These are phyloP conservation scores for Cynocephalus volans DNA, from an alignment of 2,113 vertebrate genomes.

Conservation along the genomic window DNA sequence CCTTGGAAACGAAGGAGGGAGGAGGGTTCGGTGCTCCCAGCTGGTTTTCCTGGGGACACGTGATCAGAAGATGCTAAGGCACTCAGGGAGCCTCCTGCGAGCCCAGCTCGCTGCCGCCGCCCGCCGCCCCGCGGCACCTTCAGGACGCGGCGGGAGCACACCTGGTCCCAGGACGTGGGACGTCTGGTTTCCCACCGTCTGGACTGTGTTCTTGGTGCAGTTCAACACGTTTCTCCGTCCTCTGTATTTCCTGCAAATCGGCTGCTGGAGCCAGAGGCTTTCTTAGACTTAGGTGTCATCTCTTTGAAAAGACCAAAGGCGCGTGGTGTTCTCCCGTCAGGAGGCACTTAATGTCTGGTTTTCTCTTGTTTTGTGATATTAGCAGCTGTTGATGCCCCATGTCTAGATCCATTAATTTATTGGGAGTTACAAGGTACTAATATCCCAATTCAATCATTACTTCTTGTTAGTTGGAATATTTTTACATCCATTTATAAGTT, in stretches of 20 bases:
- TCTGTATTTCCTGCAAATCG: background rate
- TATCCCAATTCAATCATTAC: background rate
- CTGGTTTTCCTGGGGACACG: constrained; percentile 88
- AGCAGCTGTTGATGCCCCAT: background rate
- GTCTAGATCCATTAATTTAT: background rate
- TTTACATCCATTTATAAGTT: background rate
- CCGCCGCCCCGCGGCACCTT: constrained; percentile 85
- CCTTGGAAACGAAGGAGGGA: constrained; percentile 90
- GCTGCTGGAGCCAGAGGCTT: background rate
- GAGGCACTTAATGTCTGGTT: background rate
- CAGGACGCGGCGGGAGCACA: constrained; percentile 82
- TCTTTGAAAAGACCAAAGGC: constrained; percentile 34
- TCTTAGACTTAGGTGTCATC: background rate
- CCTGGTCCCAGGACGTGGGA: background rate
- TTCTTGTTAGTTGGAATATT: background rate
- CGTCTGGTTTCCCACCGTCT: background rate
- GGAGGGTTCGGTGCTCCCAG: constrained; percentile 84
- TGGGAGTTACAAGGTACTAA: background rate
- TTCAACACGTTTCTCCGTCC: background rate
- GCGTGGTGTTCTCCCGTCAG: background rate
- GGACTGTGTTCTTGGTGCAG: background rate
- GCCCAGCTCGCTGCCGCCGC: constrained; percentile 85
- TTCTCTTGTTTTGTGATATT: background rate
- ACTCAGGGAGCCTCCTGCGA: constrained; percentile 91
- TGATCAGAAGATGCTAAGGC: constrained; percentile 91